Percentiles rank a stretch among this genome's conserved stretches.
Evolutionary conservation across 2,797 vertebrate species (phyloP).

Genomic region (Acanthiza pusilla): DNA sequence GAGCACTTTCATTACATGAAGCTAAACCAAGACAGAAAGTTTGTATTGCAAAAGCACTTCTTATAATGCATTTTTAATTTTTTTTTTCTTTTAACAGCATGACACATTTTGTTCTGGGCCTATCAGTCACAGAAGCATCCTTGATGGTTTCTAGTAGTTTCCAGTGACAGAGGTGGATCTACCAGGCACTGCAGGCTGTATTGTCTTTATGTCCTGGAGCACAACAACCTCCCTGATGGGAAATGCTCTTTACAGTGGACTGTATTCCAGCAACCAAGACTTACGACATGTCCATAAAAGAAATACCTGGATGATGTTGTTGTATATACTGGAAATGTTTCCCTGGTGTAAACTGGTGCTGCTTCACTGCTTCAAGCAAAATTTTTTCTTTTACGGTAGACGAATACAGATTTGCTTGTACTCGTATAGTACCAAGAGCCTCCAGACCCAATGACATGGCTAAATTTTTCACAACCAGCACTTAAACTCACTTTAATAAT

Average conservation of each 20-base stretch:
- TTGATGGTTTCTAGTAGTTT: not conserved
- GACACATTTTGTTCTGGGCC: not conserved
- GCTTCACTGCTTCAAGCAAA: not conserved
- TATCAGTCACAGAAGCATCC: not conserved
- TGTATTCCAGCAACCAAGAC: not conserved
- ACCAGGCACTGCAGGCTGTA: not conserved
- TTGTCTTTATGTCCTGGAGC: not conserved
- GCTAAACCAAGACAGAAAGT: not conserved
- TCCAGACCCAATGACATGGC: rapidly evolving
- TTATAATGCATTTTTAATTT: not conserved
- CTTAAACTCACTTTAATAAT: not conserved
- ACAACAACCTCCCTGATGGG: not conserved
- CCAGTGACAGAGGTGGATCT: not conserved
- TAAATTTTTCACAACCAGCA: not conserved
- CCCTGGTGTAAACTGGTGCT: not conserved
- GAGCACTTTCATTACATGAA: not conserved
- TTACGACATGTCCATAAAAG: not conserved
- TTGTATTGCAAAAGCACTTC: not conserved
- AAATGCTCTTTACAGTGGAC: not conserved
- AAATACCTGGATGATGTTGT: not conserved
- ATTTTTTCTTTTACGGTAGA: not conserved
- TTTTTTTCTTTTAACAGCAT: not conserved
- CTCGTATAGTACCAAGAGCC: not conserved
- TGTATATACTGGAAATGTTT: not conserved
- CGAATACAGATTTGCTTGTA: not conserved